These are phyloP conservation scores for Cercopithecus mona DNA, from an alignment of 2,113 vertebrate species.

Conservation along the genomic window DNA sequence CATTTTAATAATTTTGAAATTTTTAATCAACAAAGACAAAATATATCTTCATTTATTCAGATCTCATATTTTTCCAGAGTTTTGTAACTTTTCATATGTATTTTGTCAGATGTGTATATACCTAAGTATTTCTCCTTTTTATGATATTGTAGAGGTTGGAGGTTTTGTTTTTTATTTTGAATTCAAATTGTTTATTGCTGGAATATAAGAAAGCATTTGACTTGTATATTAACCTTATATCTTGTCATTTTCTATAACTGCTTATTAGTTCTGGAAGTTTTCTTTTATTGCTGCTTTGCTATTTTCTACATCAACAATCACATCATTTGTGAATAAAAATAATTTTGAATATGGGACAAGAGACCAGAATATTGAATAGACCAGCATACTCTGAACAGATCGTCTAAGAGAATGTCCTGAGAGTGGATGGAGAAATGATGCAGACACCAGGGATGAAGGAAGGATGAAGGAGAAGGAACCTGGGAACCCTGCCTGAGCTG, in stretches of 20 bases:
- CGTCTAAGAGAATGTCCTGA: too few species aligned
- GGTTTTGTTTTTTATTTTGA: background rate
- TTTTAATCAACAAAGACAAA: too few species aligned
- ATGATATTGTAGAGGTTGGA: background rate
- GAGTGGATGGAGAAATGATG: too few species aligned
- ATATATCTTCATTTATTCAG: background rate
- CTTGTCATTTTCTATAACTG: background rate
- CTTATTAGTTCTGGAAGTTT: background rate
- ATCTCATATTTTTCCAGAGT: background rate
- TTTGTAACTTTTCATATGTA: background rate
- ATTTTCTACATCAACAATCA: background rate
- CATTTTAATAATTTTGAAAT: background rate
- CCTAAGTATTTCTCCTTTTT: background rate
- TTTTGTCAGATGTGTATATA: background rate
- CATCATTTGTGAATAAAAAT: background rate
- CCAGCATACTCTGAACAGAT: too few species aligned
- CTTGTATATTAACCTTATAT: background rate
- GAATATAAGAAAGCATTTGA: background rate
- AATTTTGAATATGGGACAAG: background rate
- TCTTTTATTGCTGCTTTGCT: background rate
- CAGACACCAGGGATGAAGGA: too few species aligned
- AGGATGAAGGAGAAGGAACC: too few species aligned
- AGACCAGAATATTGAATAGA: too few species aligned
- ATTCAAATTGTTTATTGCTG: background rate
- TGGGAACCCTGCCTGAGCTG: too few species aligned